These are phyloP conservation scores for Drosophila bunnanda DNA, from an alignment of 2,888 invertebrate species.

Conservation along the genomic window DNA sequence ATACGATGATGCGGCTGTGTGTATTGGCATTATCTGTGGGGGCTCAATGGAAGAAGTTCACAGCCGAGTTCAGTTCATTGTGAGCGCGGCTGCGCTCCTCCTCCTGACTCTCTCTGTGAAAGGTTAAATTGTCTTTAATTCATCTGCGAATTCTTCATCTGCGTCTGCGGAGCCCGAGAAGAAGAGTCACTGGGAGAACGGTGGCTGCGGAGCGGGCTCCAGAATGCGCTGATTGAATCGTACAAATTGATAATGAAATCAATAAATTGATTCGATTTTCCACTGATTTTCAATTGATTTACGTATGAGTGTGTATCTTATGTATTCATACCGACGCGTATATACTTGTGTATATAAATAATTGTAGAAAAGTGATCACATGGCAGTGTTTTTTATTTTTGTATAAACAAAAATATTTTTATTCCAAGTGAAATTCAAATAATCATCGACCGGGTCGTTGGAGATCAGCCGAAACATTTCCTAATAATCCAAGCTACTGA, in stretches of 20 bases:
- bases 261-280: constrained; percentile 58
- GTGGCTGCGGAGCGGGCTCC: constrained; percentile 11
- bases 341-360: background rate
- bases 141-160: constrained; percentile 70
- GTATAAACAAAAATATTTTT: constrained; percentile 44
- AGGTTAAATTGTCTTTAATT: constrained; percentile 81
- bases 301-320: background rate
- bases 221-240: constrained; percentile 55
- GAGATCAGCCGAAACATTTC: constrained; percentile 24
- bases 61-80: constrained; percentile 75
- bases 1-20: constrained; percentile 18
- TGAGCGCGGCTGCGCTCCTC: constrained; percentile 54
- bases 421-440: constrained; percentile 14
- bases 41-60: constrained; percentile 75
- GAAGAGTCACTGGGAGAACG: constrained; percentile 19
- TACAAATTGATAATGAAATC: constrained; percentile 68
- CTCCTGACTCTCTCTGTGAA: constrained; percentile 50
- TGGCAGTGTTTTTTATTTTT: constrained; percentile 14
- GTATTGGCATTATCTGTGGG: constrained; percentile 42
- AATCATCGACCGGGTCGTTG: constrained; percentile 14
- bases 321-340: background rate
- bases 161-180: constrained; percentile 47
- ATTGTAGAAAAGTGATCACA: constrained; percentile 13
- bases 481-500: background rate
- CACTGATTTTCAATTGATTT: constrained; percentile 47